These are phyloP conservation scores for Bombus superbus DNA, from an alignment of 1,140 invertebrate species.

Conservation along the genomic window DNA sequence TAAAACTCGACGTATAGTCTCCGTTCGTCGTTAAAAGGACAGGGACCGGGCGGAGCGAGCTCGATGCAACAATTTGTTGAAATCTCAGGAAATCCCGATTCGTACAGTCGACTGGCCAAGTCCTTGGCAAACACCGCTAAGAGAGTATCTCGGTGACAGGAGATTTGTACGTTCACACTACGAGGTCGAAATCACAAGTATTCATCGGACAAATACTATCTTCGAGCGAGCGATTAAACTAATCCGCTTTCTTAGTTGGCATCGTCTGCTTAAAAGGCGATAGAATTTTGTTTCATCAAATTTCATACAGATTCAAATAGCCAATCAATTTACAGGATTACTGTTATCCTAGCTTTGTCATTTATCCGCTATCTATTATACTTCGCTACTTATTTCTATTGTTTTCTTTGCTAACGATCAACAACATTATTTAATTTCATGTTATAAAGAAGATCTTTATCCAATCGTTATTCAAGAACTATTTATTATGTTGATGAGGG, in stretches of 20 bases:
- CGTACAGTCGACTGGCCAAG: conserved; percentile 66
- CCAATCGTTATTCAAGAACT: no score
- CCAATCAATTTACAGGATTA: neutral
- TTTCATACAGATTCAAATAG: neutral
- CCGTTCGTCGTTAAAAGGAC: conserved; percentile 66
- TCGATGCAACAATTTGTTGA: conserved; percentile 74
- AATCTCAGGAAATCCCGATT: conserved; percentile 77
- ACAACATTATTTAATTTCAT: neutral
- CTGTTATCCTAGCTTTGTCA: neutral
- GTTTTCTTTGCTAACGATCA: no score
- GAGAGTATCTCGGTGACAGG: conserved; percentile 71
- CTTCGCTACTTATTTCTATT: no score
- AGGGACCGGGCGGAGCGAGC: conserved; percentile 62
- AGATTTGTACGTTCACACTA: conserved; percentile 68
- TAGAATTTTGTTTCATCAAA: neutral
- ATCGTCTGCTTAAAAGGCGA: neutral
- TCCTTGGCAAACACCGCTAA: conserved; percentile 73
- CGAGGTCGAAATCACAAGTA: conserved; percentile 47
- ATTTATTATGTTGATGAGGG: neutral
- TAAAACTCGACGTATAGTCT: conserved; percentile 55
- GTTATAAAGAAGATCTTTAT: no score
- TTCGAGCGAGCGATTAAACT: conserved; percentile 35
- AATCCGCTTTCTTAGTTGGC: neutral
- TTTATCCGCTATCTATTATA: neutral
- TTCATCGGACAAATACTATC: conserved; percentile 34